A percentile compares a stretch with the other conserved stretches of the same genome.
Conservation (phyloP, 2,888 invertebrate species). For the Perdita meconis region DNA sequence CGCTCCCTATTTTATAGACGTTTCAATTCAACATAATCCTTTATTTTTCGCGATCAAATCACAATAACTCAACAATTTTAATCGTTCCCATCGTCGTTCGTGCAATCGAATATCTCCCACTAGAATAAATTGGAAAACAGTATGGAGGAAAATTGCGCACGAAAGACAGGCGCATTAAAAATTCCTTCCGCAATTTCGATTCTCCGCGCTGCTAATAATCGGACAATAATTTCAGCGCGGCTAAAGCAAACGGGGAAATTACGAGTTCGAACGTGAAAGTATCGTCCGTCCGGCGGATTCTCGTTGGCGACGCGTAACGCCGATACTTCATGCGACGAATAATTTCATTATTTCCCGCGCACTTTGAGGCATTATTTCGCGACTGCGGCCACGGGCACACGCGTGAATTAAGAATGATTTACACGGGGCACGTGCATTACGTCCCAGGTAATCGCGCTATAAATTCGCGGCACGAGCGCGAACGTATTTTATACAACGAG, state of each 20-base stretch:
- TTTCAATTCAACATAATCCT: too few relatives aligned
- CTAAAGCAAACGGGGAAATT: neutral
- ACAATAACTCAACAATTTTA: neutral
- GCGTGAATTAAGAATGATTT: slow-evolving; percentile 49
- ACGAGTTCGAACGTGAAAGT: neutral
- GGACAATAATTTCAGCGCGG: neutral
- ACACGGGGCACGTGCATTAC: slow-evolving; percentile 39
- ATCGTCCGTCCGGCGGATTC: neutral
- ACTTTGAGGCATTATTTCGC: slow-evolving; percentile 19
- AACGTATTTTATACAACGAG: slow-evolving; percentile 45
- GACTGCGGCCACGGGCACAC: neutral
- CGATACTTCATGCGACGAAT: slow-evolving; percentile 15
- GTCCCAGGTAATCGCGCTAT: slow-evolving; percentile 43
- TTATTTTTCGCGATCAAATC: neutral
- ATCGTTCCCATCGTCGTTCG: neutral
- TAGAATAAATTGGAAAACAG: slow-evolving; percentile 5
- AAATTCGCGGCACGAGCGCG: slow-evolving; percentile 46
- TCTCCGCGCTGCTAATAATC: neutral
- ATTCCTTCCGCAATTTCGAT: neutral
- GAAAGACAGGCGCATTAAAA: neutral
- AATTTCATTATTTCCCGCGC: slow-evolving; percentile 24
- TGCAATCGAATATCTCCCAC: neutral
- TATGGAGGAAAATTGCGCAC: neutral
- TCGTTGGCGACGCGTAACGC: neutral
- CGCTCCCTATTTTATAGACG: too few relatives aligned